Base-by-base conservation (phyloP, 2,888 invertebrate species). In the Digitonthophagus gazella region DNA sequence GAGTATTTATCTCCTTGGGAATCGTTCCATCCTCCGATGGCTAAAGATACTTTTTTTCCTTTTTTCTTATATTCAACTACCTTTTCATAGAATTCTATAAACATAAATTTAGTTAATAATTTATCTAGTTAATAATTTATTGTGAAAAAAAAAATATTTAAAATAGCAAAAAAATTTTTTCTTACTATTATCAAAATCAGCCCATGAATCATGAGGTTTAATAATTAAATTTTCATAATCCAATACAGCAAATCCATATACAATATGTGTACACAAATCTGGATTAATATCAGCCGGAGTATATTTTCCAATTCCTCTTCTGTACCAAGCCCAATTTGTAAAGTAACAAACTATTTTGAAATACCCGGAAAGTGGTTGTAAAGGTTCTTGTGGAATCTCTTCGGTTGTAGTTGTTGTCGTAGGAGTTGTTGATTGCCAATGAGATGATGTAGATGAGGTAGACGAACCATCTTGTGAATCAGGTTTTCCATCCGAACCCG, bases 21-120 rank as follows among this genome's bases (percentile, higher is more conserved):
- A 81, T 97, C 95, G 79, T 95, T 96, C 96, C 97, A 97, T 1
- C 97, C 97, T n/a, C 97, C 97, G 18, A 97, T 85, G 1, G 94
- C 96, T 8, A 97, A 83, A 0, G 93, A 89, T 0, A 96, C 93
- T 80, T 96, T 97, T 54, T 95, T 85, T 0, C 93, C 93, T 75
- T 91, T 89, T 66, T 89, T 85, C 79, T 93, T 95, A 75, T 90
- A 90, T 0, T 88, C 90, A 0, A 91, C 89, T 0, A 96, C 93
- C 18, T 93, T 86, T 72, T 93, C 92, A 80, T 96, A 96, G 82
- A 96, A 94, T 75, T 89, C 92, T 91, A 76, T 83, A 80, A 71
- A 71, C 2, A 44, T 19, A 58, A 58, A 72, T 20, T 3, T 58
- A 16, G 19, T 61, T 57, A 6, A 11, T 11, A 14, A 57, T n/a